Evolutionary conservation across 2,113 vertebrate species (phyloP).

Genomic region (Smithornis capensis): DNA sequence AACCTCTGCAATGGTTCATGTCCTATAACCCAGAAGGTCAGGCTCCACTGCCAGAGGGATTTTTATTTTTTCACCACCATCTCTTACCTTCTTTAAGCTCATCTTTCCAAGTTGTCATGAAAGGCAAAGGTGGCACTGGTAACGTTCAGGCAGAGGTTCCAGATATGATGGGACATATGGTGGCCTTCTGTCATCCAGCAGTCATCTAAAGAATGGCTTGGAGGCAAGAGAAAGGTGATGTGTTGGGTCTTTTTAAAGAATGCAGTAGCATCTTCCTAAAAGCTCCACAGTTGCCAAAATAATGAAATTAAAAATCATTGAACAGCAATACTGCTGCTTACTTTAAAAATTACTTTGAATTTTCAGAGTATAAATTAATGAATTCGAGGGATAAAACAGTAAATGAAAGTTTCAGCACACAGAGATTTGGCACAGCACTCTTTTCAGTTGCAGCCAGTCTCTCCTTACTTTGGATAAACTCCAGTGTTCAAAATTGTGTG

Average conservation of each 20-base stretch:
- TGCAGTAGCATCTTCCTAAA: background rate
- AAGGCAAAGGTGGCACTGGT: background rate
- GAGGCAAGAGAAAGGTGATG: background rate
- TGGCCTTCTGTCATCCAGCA: background rate
- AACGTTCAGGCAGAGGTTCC: background rate
- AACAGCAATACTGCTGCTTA: background rate
- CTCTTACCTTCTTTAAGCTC: background rate
- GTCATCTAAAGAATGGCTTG: accelerated
- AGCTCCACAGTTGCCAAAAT: background rate
- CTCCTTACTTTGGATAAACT: background rate
- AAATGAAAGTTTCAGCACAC: background rate
- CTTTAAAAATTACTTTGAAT: background rate
- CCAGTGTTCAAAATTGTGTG: background rate
- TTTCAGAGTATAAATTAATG: accelerated
- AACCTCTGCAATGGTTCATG: background rate
- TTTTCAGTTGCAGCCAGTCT: background rate
- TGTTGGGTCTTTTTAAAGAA: background rate
- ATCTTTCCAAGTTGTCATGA: background rate
- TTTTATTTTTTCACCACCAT: background rate
- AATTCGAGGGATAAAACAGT: background rate
- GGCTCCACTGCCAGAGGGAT: background rate
- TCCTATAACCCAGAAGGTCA: background rate
- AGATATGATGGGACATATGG: accelerated
- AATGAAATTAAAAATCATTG: background rate
- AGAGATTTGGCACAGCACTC: background rate